phyloP scores from a whole-genome alignment of 2,888 invertebrate genomes.

The Drosophila colorata region DNA sequence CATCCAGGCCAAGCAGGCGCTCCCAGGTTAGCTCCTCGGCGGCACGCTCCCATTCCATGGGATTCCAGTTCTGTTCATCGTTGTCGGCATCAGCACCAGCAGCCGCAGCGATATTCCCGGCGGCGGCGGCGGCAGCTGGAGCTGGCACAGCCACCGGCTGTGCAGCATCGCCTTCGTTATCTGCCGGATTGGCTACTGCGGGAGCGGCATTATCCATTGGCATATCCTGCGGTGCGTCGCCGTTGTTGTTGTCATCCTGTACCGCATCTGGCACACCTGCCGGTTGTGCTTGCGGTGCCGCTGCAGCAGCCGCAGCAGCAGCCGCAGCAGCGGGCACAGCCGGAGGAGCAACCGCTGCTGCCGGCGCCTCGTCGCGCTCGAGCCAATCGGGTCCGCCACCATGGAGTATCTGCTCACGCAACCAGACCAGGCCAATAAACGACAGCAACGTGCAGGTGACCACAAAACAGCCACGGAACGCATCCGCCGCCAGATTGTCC shows the following conservation, averaged over 20 bases:
- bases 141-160: conserved; percentile 86
- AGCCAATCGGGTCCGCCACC: conserved; percentile 99
- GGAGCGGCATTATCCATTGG: conserved; percentile 86
- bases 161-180: conserved; percentile 85
- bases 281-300: conserved; percentile 43
- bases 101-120: conserved; percentile 86
- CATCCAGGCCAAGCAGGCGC: conserved; percentile 96
- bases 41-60: conserved; percentile 99
- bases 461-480: conserved; percentile 98
- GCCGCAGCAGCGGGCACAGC: conserved; percentile 40
- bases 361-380: conserved; percentile 87
- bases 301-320: conserved; percentile 74
- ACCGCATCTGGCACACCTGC: conserved; percentile 33
- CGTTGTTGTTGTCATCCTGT: conserved; percentile 85
- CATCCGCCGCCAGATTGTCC: conserved; percentile 96
- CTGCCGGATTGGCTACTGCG: conserved; percentile 85
- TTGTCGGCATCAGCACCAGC: conserved; percentile 86
- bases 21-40: conserved; percentile 99
- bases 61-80: conserved; percentile 95
- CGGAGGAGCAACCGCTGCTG: conserved; percentile 60
- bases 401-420: conserved; percentile 98
- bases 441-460: conserved; percentile 98
- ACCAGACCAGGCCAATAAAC: conserved; percentile 98
- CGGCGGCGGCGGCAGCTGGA: conserved; percentile 80
- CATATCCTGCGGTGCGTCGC: conserved; percentile 78